Percentiles rank a stretch among this genome's conserved stretches.
Conservation (phyloP, 2,113 vertebrate species). For the Picathartes gymnocephalus region DNA sequence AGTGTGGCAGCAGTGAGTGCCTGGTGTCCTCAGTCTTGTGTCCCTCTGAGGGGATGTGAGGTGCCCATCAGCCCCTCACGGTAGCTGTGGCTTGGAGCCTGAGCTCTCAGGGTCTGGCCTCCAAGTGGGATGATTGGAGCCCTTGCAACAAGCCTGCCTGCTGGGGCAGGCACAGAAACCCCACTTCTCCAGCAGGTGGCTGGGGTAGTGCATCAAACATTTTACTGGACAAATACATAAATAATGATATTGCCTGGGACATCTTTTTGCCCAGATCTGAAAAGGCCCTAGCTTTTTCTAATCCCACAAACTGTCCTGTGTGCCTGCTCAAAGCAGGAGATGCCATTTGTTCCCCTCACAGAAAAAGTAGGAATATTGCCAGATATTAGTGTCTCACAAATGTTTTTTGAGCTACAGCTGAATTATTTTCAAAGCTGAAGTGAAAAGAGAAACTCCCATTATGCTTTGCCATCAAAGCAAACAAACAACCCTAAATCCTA, state of each 20-base stretch:
- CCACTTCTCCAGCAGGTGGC: not conserved
- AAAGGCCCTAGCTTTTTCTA: not conserved
- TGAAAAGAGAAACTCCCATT: not conserved
- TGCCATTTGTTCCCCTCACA: not conserved
- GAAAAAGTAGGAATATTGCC: not conserved
- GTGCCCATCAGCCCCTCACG: fast-evolving
- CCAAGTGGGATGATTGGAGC: not conserved
- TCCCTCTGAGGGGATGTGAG: not conserved
- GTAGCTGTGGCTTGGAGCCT: not conserved
- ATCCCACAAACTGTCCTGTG: not conserved
- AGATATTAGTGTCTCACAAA: not conserved
- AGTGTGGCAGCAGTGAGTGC: not conserved
- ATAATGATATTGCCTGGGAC: not conserved
- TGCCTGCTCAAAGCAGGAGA: not conserved
- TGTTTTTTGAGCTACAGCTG: not conserved
- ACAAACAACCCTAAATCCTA: not conserved
- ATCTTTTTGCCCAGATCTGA: not conserved
- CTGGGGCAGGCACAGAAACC: not conserved
- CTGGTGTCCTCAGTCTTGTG: not conserved
- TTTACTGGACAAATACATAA: not conserved
- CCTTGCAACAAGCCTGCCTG: not conserved
- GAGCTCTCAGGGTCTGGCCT: not conserved
- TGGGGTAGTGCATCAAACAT: not conserved
- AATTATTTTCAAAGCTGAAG: not conserved
- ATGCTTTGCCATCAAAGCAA: not conserved